Conservation (phyloP, 1,140 invertebrate genomes). For the Drosophila pallidifrons region DNA sequence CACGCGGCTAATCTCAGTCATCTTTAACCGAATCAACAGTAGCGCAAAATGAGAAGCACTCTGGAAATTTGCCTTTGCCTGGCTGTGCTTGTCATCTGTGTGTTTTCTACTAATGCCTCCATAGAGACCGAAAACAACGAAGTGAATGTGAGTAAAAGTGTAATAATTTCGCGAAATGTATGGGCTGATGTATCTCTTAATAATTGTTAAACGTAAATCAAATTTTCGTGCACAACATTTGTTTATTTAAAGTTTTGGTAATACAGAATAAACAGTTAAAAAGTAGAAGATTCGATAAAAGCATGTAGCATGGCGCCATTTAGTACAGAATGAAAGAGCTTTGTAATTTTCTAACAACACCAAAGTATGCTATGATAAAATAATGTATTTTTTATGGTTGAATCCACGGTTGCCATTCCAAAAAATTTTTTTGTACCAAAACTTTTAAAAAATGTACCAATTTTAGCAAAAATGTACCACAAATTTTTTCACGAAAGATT, state of each 20-base stretch:
- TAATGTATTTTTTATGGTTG: neutral
- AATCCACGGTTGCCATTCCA: too few relatives aligned
- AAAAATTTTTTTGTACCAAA: too few relatives aligned
- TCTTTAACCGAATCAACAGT: neutral
- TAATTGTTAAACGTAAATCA: neutral
- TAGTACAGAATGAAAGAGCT: neutral
- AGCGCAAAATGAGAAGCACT: slow-evolving; percentile 50
- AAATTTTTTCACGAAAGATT: too few relatives aligned
- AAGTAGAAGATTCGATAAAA: too few relatives aligned
- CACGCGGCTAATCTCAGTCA: slow-evolving; percentile 25
- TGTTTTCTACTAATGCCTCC: slow-evolving; percentile 45
- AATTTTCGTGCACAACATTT: neutral
- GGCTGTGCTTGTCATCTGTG: slow-evolving; percentile 35
- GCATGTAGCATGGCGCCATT: neutral
- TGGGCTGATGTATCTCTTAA: neutral
- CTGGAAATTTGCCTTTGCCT: slow-evolving; percentile 51
- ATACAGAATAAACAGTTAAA: neutral
- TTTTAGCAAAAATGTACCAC: too few relatives aligned
- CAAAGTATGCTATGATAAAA: neutral
- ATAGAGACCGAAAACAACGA: slow-evolving; percentile 68
- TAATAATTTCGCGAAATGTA: neutral
- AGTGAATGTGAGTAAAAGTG: slow-evolving; percentile 67
- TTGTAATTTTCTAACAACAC: neutral
- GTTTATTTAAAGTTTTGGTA: too few relatives aligned
- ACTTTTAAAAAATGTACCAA: too few relatives aligned